Conservation (phyloP, 2,888 invertebrate genomes). For the Drosophila monieri region DNA sequence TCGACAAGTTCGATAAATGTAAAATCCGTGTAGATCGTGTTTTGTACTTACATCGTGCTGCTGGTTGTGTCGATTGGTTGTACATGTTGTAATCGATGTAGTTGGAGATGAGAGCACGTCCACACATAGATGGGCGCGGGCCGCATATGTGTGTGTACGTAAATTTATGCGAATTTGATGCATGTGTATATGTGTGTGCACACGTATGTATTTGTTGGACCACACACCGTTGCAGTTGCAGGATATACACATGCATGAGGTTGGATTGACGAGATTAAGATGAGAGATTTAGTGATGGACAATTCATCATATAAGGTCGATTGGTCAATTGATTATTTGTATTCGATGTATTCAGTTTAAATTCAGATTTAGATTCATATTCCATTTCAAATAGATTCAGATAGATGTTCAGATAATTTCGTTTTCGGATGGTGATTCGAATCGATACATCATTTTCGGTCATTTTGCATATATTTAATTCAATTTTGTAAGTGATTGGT, state of each 20-base stretch:
- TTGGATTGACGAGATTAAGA: conserved; percentile 18
- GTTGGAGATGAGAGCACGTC: conserved; percentile 37
- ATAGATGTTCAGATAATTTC: conserved; percentile 8
- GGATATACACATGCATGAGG: conserved; percentile 65
- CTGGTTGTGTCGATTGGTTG: conserved; percentile 81
- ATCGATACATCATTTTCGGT: conserved; percentile 29
- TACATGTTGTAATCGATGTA: conserved; percentile 73
- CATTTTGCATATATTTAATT: conserved; percentile 35
- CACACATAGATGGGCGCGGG: conserved; percentile 46
- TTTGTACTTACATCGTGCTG: conserved; percentile 84
- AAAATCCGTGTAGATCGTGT: conserved; percentile 75
- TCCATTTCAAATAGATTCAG: conserved; percentile 7
- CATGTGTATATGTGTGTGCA: conserved; percentile 43
- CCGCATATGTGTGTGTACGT: conserved; percentile 20
- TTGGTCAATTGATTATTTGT: conserved; percentile 25
- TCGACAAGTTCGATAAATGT: conserved; percentile 63
- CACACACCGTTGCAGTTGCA: conserved; percentile 39
- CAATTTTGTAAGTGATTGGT: conserved; percentile 28
- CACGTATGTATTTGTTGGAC: conserved; percentile 12
- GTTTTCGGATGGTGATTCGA: conserved; percentile 22
- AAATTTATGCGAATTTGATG: conserved; percentile 12
- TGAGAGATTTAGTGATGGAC: conserved; percentile 31
- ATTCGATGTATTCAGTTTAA: conserved; percentile 16
- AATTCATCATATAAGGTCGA: conserved; percentile 16
- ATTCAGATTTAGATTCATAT: conserved; percentile 11